Evolutionary conservation across 2,888 invertebrate genomes (phyloP).

Genomic region (Melanostoma mellinum): DNA sequence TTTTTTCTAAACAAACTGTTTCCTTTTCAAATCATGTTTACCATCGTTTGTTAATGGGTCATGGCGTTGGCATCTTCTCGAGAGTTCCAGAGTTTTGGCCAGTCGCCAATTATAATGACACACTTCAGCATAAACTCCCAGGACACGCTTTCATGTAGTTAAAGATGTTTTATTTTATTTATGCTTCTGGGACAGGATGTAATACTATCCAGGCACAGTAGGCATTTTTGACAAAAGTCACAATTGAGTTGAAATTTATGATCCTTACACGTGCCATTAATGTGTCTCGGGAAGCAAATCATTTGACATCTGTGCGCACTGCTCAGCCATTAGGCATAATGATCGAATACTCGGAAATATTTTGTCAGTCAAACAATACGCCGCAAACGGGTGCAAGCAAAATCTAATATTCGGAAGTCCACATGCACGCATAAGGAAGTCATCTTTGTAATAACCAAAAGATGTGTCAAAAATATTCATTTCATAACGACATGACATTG

Average conservation of each 20-base stretch:
- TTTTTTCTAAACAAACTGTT: too few relatives aligned
- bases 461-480: constrained; percentile 45
- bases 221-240: constrained; percentile 49
- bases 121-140: too few relatives aligned
- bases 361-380: constrained; percentile 51
- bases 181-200: too few relatives aligned
- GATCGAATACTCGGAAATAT: constrained; percentile 52
- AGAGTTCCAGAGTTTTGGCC: too few relatives aligned
- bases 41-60: too few relatives aligned
- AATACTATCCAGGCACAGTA: too few relatives aligned
- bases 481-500: constrained; percentile 17
- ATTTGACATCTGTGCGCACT: constrained; percentile 53
- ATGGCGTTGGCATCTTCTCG: too few relatives aligned
- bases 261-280: constrained; percentile 52
- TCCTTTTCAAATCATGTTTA: too few relatives aligned
- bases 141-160: too few relatives aligned
- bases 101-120: too few relatives aligned
- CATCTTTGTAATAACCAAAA: constrained; percentile 28
- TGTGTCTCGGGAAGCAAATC: constrained; percentile 21
- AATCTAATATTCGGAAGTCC: not conserved
- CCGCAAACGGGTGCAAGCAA: constrained; percentile 8
- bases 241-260: constrained; percentile 40
- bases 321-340: constrained; percentile 32
- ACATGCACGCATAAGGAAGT: constrained; percentile 18
- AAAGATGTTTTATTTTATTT: too few relatives aligned